A percentile compares a stretch with the other conserved stretches of the same genome.
These are phyloP conservation scores for Eclectus roratus DNA, from an alignment of 2,113 vertebrate genomes.

Conservation along the genomic window DNA sequence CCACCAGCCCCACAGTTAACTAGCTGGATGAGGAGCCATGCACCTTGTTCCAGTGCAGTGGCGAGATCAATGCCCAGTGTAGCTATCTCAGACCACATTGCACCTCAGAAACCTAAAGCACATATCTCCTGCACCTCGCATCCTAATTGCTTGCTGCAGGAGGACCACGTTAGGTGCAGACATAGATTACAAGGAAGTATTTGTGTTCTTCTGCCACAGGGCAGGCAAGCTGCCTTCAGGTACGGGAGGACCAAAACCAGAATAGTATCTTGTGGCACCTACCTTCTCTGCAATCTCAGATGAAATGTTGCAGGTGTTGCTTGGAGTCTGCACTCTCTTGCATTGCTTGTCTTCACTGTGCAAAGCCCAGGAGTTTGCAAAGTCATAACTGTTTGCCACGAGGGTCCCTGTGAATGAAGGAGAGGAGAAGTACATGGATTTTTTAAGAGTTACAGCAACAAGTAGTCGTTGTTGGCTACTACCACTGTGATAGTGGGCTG, in stretches of 20 bases:
- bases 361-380: slow-evolving; percentile 97
- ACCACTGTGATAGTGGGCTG: not conserved
- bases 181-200: not conserved
- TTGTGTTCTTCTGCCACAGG: not conserved
- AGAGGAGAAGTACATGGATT: not conserved
- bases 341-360: slow-evolving; percentile 81
- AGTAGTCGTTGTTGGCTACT: not conserved
- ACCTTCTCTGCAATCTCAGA: slow-evolving; percentile 73
- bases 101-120: not conserved
- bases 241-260: not conserved
- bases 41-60: not conserved
- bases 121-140: not conserved
- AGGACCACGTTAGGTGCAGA: not conserved
- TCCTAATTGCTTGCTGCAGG: not conserved
- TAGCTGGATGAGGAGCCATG: fast-evolving
- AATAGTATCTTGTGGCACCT: not conserved
- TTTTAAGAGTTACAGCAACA: not conserved
- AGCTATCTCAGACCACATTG: not conserved
- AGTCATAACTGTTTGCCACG: slow-evolving; percentile 84
- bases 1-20: fast-evolving
- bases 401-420: slow-evolving; percentile 79
- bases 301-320: slow-evolving; percentile 82
- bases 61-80: not conserved
- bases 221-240: not conserved
- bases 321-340: slow-evolving; percentile 76